Evolutionary conservation across 1,140 invertebrate species (phyloP), one percentile per base, ranked within the genome.

Genomic region (Schlechtendalia chinensis): DNA sequence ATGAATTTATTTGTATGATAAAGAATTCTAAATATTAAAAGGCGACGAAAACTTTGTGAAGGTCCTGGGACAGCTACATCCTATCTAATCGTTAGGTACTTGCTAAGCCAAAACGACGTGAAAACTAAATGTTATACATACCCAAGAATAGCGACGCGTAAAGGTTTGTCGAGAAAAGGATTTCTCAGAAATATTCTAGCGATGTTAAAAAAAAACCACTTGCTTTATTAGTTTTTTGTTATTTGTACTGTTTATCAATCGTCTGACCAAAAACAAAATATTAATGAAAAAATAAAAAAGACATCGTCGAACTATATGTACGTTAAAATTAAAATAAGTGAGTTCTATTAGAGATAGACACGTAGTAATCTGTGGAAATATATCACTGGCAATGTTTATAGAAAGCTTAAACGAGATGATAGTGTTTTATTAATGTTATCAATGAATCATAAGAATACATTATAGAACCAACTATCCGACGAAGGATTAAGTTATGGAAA

Each of bases 11-110:
- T n/a, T n/a, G n/a, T n/a, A n/a, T n/a, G n/a, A n/a, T n/a, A n/a
- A n/a, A n/a, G n/a, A n/a, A n/a, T n/a, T n/a, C n/a, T n/a, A n/a
- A 39, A 39, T 67, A 69, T 50, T 69, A 69, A 50, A 69, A 69
- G 5, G 22, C 22, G 39, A 16, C n/a, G 39, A 24, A 69, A 69
- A 27, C n/a, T 50, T 27, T 50, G 45, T 17, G 5, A 0, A 69
- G 65, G 39, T 16, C 22, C 22, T 39, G n/a, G 22, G 39, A 50
- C 45, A 50, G 14, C 16, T n/a, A n/a, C n/a, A n/a, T n/a, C n/a
- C n/a, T n/a, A n/a, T n/a, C n/a, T n/a, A n/a, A n/a, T n/a, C n/a
- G n/a, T n/a, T n/a, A n/a, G n/a, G n/a, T n/a, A n/a, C n/a, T 69
- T 24, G 45, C 39, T 69, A 69, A 69, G 24, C 12, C 22, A 47